Evolutionary conservation across 2,888 invertebrate genomes (phyloP).

Genomic region (Machimus rusticus): DNA sequence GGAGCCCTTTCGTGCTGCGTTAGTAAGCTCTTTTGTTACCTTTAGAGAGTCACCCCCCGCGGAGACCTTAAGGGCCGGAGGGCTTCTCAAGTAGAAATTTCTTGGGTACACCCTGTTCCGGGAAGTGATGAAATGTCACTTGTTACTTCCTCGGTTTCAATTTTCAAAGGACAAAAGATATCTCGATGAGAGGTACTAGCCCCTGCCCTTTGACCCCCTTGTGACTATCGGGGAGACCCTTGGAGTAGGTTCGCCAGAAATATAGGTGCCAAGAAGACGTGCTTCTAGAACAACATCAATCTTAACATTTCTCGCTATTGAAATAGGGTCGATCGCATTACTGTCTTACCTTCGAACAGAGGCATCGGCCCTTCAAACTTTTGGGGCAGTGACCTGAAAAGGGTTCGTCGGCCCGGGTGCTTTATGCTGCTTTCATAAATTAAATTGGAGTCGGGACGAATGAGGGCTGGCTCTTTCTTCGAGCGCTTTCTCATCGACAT

Average conservation of each 20-base stretch:
- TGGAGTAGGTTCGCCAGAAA: not conserved
- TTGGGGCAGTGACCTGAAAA: constrained; percentile 11
- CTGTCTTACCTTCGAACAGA: not conserved
- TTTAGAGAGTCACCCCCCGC: not conserved
- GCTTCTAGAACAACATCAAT: not conserved
- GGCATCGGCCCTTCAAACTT: constrained; percentile 12
- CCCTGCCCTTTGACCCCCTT: not conserved
- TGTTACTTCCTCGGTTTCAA: constrained; percentile 26
- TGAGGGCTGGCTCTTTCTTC: not conserved
- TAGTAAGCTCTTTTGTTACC: constrained; percentile 11
- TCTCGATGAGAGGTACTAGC: constrained; percentile 19
- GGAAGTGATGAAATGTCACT: constrained; percentile 20
- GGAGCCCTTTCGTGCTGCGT: not conserved
- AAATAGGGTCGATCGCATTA: constrained; percentile 26
- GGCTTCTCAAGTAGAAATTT: not conserved
- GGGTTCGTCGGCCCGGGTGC: not conserved
- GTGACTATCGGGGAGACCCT: not conserved
- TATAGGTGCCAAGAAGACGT: not conserved
- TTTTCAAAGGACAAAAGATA: constrained; percentile 33
- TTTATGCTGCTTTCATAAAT: constrained; percentile 9
- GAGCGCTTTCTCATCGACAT: not conserved
- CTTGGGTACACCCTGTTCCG: not conserved
- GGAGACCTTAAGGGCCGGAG: not conserved
- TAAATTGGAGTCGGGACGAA: not conserved
- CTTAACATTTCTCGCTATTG: not conserved